Evolutionary conservation across 2,113 vertebrate genomes (phyloP).

Genomic region (Euleptes europaea): DNA sequence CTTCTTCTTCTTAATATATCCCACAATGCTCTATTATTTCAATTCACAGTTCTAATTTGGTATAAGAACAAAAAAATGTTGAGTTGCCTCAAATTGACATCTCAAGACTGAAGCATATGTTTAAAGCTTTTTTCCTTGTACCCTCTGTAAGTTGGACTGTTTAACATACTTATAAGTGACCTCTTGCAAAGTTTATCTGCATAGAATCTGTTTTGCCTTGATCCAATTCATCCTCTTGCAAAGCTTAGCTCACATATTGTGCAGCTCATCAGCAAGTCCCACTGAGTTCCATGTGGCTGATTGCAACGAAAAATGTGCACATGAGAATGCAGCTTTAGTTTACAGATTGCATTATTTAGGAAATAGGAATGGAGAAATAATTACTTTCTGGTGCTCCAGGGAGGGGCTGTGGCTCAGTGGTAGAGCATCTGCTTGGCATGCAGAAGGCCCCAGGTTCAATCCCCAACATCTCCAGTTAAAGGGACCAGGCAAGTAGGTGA

Average conservation of each 20-base stretch:
- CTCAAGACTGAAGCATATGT: neutral
- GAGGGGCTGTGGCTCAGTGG: too few relatives aligned
- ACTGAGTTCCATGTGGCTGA: too few relatives aligned
- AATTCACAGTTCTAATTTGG: neutral
- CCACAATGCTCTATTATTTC: neutral
- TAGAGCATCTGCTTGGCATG: too few relatives aligned
- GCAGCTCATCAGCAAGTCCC: too few relatives aligned
- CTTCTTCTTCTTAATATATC: too few relatives aligned
- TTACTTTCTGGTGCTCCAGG: too few relatives aligned
- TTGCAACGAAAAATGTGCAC: too few relatives aligned
- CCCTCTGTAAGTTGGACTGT: neutral
- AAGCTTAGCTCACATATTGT: neutral
- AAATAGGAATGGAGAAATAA: neutral
- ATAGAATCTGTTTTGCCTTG: neutral
- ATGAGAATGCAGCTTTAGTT: neutral
- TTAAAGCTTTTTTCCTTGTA: neutral
- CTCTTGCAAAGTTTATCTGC: neutral
- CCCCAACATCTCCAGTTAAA: too few relatives aligned
- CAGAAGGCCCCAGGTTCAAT: too few relatives aligned
- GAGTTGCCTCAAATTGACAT: neutral
- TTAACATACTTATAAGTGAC: neutral
- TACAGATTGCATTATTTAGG: neutral
- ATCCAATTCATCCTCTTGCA: neutral
- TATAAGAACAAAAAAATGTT: neutral
- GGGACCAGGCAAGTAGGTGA: too few relatives aligned